Percentiles rank a stretch among this genome's conserved stretches.
Conservation (phyloP, 2,797 vertebrate genomes). For the Neopelma chrysocephalum region DNA sequence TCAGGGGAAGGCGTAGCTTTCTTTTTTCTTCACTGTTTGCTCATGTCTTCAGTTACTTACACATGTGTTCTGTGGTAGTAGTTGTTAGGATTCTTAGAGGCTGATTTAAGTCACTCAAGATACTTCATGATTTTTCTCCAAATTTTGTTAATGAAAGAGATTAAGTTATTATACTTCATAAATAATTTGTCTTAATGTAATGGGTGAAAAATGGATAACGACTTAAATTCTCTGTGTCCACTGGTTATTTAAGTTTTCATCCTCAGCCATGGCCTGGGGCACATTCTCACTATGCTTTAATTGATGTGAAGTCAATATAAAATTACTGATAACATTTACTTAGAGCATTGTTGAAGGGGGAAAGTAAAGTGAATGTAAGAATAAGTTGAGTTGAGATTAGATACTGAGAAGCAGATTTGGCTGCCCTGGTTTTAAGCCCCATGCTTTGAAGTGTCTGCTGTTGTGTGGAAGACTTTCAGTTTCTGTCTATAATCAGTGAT, state of each 20-base stretch:
- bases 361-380: neutral
- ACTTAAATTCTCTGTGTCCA: neutral
- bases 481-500: neutral
- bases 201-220: neutral
- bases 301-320: neutral
- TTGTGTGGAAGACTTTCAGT: neutral
- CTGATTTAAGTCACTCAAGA: neutral
- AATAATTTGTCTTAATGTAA: neutral
- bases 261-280: neutral
- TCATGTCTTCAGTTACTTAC: neutral
- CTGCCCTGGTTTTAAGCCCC: neutral
- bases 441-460: neutral
- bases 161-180: neutral
- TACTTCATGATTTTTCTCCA: neutral
- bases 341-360: neutral
- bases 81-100: neutral
- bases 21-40: neutral
- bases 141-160: neutral
- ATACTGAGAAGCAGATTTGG: neutral
- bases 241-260: neutral
- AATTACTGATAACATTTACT: neutral
- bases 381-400: neutral
- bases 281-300: neutral
- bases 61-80: neutral
- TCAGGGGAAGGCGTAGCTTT: neutral